These are phyloP conservation scores for Notolepis coatsorum DNA, from an alignment of 2,797 vertebrate genomes.

Conservation along the genomic window DNA sequence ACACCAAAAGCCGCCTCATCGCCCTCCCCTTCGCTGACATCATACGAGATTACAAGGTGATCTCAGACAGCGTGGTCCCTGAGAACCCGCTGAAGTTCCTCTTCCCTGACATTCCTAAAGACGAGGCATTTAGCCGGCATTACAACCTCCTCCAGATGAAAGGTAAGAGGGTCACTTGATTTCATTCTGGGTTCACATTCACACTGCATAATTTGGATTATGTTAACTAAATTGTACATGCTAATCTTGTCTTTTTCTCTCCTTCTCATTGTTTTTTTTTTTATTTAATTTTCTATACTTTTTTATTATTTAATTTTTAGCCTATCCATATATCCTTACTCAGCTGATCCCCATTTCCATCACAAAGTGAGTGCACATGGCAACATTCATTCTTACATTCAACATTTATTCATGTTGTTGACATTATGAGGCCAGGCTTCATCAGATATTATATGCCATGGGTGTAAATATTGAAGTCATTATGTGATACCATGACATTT, in stretches of 20 bases:
- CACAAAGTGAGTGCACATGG: slow-evolving; percentile 69
- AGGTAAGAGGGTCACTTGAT: slow-evolving; percentile 73
- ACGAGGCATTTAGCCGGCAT: slow-evolving; percentile 94
- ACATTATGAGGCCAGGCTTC: neutral
- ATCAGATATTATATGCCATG: neutral
- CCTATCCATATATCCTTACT: slow-evolving; percentile 88
- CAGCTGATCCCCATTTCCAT: slow-evolving; percentile 92
- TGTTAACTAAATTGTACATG: neutral
- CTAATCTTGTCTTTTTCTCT: neutral
- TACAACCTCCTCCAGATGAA: slow-evolving; percentile 94
- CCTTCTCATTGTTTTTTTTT: too few species aligned
- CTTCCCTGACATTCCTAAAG: slow-evolving; percentile 95
- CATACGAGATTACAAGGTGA: slow-evolving; percentile 96
- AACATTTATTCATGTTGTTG: neutral
- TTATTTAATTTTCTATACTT: neutral
- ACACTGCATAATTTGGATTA: neutral
- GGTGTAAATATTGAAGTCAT: slow-evolving; percentile 78
- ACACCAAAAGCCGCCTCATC: slow-evolving; percentile 92
- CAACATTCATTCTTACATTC: neutral
- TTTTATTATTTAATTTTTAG: slow-evolving; percentile 75
- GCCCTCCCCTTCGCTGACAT: slow-evolving; percentile 95
- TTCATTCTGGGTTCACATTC: neutral
- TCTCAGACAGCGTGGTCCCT: slow-evolving; percentile 91
- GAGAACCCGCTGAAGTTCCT: slow-evolving; percentile 97
- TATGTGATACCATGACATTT: slow-evolving; percentile 47